Evolutionary conservation across 2,888 invertebrate species (phyloP), one percentile per base, ranked within the genome.

Genomic region (Tenthredo amoena): DNA sequence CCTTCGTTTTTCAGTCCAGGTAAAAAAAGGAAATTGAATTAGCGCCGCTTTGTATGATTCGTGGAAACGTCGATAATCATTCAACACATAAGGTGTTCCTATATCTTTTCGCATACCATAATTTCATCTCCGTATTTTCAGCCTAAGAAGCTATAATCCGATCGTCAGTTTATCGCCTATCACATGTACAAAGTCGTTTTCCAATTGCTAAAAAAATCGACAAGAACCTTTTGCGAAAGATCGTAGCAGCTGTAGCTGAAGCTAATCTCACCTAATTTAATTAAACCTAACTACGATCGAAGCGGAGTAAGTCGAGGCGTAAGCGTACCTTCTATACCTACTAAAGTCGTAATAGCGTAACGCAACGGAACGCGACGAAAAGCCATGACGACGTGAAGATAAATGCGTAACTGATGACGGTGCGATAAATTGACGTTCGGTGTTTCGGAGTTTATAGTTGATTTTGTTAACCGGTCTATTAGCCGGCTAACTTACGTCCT

Each of bases 361-460:
- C 76, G 31, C 18, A 31, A 77, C 43, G n/a, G 31, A 26, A 76
- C 34, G 34, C 50, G 34, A 47, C 34, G 55, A n/a, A 34, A 34
- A 10, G 26, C 21, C 55, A 58, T 40, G 85, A 85, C 34, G 72
- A 85, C 47, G 84, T 82, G 86, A 87, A 87, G 88, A 89, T 87
- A 87, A 88, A 88, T 87, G 88, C 85, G 84, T 55, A 83, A 34
- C 55, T 79, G 86, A 84, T 88, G 89, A 89, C 88, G 88, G 65
- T 85, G 85, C 88, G 55, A 85, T 87, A 87, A 86, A 72, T 68
- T 85, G 68, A 82, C 68, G 47, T 40, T 58, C 58, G 47, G 68
- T 65, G 79, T 84, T 86, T 86, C 79, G 85, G 83, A 82, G 86
- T 81, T 84, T 84, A 79, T 85, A 85, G 84, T 88, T 87, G 86